A percentile compares a stretch with the other conserved stretches of the same genome.
phyloP scores from a whole-genome alignment of 2,797 vertebrate species.

The Tokudaia muenninki region DNA sequence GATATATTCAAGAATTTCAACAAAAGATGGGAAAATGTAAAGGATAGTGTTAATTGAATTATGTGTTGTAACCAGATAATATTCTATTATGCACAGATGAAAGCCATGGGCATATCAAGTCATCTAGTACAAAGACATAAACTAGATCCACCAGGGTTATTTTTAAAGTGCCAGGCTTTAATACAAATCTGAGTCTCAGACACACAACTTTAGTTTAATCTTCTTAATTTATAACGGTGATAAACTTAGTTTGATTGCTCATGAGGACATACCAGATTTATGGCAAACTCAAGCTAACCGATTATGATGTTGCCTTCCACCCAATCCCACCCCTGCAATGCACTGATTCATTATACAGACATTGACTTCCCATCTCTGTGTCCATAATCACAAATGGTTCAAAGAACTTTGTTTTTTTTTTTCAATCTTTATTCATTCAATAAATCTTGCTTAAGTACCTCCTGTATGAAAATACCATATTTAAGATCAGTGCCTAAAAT shows the following conservation, averaged over 20 bases:
- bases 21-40: conserved; percentile 80
- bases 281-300: conserved; percentile 20
- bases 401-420: conserved; percentile 20
- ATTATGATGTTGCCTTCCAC: conserved; percentile 43
- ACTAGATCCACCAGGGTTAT: conserved; percentile 46
- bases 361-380: background rate
- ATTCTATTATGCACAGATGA: conserved; percentile 76
- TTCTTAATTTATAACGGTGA: conserved; percentile 75
- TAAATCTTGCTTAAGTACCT: conserved; percentile 12
- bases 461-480: background rate
- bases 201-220: conserved; percentile 58
- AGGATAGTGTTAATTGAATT: conserved; percentile 86
- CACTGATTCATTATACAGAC: background rate
- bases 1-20: conserved; percentile 81
- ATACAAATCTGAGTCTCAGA: conserved; percentile 64
- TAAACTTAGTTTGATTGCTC: conserved; percentile 64
- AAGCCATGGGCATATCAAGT: conserved; percentile 70
- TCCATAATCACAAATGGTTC: conserved; percentile 26
- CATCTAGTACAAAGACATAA: conserved; percentile 51
- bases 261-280: conserved; percentile 60
- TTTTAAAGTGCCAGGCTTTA: conserved; percentile 78
- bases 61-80: conserved; percentile 77
- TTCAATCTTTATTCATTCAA: background rate
- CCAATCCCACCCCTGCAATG: background rate
- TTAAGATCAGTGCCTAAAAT: conserved; percentile 25